A percentile compares a stretch with the other conserved stretches of the same genome.
Evolutionary conservation across 2,113 vertebrate genomes (phyloP).

Genomic region (Amazona vittata): DNA sequence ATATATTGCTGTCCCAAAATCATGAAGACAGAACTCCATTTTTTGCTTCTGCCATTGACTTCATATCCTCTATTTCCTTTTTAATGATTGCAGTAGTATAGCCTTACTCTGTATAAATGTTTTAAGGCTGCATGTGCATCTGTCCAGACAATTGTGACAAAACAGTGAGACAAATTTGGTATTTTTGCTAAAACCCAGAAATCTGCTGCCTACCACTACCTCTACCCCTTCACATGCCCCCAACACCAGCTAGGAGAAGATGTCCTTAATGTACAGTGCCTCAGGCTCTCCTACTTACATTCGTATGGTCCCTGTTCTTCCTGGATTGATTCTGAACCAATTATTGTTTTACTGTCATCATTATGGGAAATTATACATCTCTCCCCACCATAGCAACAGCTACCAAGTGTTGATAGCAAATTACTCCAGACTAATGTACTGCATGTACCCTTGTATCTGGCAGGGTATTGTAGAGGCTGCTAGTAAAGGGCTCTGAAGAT

Average conservation of each 20-base stretch:
- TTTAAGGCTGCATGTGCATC: not conserved
- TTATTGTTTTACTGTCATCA: not conserved
- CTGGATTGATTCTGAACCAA: not conserved
- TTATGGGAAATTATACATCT: not conserved
- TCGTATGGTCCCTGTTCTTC: not conserved
- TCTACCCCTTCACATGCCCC: not conserved
- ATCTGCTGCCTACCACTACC: not conserved
- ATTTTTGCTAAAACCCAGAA: not conserved
- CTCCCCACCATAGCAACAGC: not conserved
- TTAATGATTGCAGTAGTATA: not conserved
- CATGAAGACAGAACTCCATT: not conserved
- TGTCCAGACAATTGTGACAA: not conserved
- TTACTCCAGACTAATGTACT: conserved; percentile 2
- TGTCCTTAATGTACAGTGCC: not conserved
- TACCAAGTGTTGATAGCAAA: not conserved
- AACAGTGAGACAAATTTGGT: not conserved
- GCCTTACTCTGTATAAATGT: not conserved
- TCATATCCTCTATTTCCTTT: not conserved
- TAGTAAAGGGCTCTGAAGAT: conserved; percentile 44
- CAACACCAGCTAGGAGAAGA: fast-evolving
- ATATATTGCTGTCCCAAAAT: not conserved
- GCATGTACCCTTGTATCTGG: not conserved
- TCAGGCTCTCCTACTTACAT: not conserved
- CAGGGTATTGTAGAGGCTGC: not conserved
- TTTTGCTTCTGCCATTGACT: not conserved